Evolutionary conservation across 2,797 vertebrate genomes (phyloP), one percentile per base, ranked within the genome.

Genomic region (Hozukius guyotensis): DNA sequence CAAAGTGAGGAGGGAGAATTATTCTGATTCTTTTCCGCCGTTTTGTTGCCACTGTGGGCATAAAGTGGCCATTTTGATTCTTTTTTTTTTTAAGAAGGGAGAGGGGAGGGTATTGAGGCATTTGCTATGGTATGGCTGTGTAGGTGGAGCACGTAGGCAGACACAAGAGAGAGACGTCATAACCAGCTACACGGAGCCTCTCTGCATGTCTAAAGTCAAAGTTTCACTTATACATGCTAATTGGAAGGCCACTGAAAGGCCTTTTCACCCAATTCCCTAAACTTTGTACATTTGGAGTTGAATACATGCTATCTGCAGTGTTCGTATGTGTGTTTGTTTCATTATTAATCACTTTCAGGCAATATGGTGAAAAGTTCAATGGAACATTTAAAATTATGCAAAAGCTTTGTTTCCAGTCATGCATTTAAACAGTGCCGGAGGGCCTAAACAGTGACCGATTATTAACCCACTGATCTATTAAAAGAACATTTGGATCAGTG

Each of bases 41-140:
- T 78, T 81, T 71, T 84, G 82, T 73, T 69, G 74, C 76, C 78
- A 67, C 72, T 92, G 89, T 92, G 85, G 88, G 91, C 88, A 94
- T 90, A 87, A 92, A 94, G 86, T 89, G 85, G 59, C 72, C 62
- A 66, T 87, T 92, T 89, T 66, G 61, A 49, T 63, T 53, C 62
- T 74, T 87, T 83, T 67, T 66, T 74, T 65, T 83, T 83, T 82
- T 13, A 52, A 78, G 38, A 46, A 64, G 65, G 55, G 62, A 78
- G 66, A 64, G 64, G 63, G 69, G 84, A 60, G 59, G 46, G 14
- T 60, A 64, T 68, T 36, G 70, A 87, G 84, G 72, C 61, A 60
- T 89, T 86, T 80, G 69, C 74, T 64, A 67, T 93, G 91, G 92
- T 90, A 92, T 94, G 89, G 86, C 77, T 84, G 89, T 86, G 95